Evolutionary conservation across 2,113 vertebrate genomes (phyloP), one percentile per base, ranked within the genome.

Genomic region (Bambusicola thoracicus): DNA sequence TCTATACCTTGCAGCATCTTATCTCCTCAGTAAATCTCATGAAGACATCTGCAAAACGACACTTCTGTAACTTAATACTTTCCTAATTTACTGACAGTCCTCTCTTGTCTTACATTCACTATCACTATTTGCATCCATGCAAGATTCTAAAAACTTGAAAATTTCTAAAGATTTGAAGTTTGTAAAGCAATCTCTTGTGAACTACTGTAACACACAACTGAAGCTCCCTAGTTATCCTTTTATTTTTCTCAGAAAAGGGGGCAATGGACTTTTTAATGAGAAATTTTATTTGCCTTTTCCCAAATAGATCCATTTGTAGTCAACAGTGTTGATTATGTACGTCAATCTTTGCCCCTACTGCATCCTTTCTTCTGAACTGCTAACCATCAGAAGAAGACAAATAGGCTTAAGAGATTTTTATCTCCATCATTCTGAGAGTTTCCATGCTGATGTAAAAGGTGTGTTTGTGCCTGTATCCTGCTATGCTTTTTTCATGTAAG

Each of bases 141-240:
- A n/a, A 38, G n/a, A 30, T 24, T 38, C 67, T n/a, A 32, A 46
- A 61, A 8, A 30, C 69, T 63, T 4, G 0, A 20, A 66, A 30
- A 21, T 8, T 20, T 3, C 15, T 46, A 58, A 55, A 13, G 73
- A 25, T 19, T 53, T 53, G 27, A 53, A 30, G 6, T 17, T 62
- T 58, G 21, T 44, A n/a, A 82, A 85, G 49, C 24, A 70, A 34
- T 3, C 27, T 4, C 44, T 69, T 29, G 8, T 46, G 15, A 36
- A 46, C 32, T 3, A 21, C 2, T 38, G 6, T 13, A n/a, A 66
- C 40, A 44, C 18, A n/a, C 0, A 11, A 61, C 40, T 27, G 44
- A 90, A 85, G 11, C 30, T 89, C 15, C 36, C 1, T 1, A 27
- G 3, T 38, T 58, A 34, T 73, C 22, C 8, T 56, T 85, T 61